Evolutionary conservation across 2,113 vertebrate species (phyloP).

Genomic region (Otolemur garnettii): DNA sequence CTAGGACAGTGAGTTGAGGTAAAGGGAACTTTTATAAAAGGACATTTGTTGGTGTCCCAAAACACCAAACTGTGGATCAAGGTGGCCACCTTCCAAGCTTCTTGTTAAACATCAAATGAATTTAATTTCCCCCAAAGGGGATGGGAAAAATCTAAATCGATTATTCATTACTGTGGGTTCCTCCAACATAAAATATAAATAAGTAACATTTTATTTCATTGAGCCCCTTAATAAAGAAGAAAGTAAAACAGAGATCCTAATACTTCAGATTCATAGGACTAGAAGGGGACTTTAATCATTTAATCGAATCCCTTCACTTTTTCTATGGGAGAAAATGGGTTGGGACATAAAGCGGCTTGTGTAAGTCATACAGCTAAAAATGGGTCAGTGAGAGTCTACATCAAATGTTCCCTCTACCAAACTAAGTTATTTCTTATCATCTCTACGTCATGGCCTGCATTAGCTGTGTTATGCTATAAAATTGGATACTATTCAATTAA

Average conservation of each 20-base stretch:
- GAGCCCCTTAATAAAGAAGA: constrained; percentile 56
- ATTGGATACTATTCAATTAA: not conserved
- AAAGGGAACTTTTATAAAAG: constrained; percentile 39
- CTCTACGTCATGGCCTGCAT: not conserved
- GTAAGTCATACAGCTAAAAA: not conserved
- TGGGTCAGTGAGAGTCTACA: not conserved
- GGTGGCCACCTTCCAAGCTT: not conserved
- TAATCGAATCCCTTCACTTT: not conserved
- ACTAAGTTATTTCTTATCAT: not conserved
- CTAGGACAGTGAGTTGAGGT: constrained; percentile 16
- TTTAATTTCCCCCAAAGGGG: constrained; percentile 17
- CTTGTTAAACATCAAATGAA: not conserved
- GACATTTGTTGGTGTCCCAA: not conserved
- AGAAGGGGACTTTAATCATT: not conserved
- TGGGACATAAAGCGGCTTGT: not conserved
- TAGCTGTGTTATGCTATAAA: not conserved
- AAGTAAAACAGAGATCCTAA: constrained; percentile 11
- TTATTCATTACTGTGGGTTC: not conserved
- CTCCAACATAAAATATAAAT: constrained; percentile 7
- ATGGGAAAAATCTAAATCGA: not conserved
- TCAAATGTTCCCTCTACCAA: constrained; percentile 1
- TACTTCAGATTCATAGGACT: not conserved
- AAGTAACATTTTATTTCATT: not conserved
- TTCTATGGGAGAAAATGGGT: not conserved
- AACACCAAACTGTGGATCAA: not conserved